Percentiles rank a stretch among this genome's conserved stretches.
Conservation (phyloP, 2,113 vertebrate species). For the Caracal caracal region DNA sequence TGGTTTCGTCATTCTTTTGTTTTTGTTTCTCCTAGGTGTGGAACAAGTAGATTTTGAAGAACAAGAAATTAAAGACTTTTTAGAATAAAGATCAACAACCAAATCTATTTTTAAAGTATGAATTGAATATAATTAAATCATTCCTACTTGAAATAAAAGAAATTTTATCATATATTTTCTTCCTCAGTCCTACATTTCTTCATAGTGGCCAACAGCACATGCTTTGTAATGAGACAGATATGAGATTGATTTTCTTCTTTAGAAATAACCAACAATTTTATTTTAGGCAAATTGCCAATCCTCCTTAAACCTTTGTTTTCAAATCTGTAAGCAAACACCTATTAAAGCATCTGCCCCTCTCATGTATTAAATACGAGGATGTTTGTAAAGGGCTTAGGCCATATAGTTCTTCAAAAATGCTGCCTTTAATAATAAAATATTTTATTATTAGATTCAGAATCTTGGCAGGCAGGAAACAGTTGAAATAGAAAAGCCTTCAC, state of each 20-base stretch:
- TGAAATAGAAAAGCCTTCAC: neutral
- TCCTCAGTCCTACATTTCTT: neutral
- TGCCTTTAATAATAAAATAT: neutral
- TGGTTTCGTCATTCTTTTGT: neutral
- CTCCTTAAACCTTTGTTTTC: neutral
- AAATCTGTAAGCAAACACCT: neutral
- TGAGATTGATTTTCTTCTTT: neutral
- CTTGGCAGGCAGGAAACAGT: neutral
- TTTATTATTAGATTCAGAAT: neutral
- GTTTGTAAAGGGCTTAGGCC: neutral
- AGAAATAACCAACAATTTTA: neutral
- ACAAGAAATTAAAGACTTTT: neutral
- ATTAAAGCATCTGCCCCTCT: neutral
- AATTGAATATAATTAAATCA: neutral
- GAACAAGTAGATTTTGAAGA: neutral
- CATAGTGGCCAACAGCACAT: neutral
- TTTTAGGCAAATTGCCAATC: neutral
- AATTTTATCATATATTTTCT: neutral
- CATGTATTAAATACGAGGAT: neutral
- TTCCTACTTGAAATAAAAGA: neutral
- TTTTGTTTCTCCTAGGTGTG: neutral
- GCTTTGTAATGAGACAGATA: neutral
- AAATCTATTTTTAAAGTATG: neutral
- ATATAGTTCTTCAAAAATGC: neutral
- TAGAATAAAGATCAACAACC: neutral